These are phyloP conservation scores for Azemiops feae DNA, from an alignment of 2,113 vertebrate genomes.

Conservation along the genomic window DNA sequence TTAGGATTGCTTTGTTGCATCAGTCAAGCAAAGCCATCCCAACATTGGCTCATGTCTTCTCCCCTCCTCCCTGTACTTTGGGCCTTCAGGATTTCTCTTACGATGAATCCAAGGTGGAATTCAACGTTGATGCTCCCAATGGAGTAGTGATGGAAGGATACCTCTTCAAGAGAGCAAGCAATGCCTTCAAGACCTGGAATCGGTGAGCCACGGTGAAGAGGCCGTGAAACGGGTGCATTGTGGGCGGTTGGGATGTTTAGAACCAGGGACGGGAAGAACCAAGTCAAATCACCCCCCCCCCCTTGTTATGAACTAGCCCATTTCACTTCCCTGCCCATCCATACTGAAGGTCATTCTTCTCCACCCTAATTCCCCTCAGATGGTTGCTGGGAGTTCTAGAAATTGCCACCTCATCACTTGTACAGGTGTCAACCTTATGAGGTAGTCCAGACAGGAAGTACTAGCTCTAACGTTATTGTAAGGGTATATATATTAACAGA, in stretches of 20 bases:
- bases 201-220: conserved; percentile 70
- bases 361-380: neutral
- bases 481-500: neutral
- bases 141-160: conserved; percentile 99
- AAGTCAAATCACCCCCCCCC: neutral
- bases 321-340: neutral
- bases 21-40: neutral
- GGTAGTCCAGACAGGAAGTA: neutral
- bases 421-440: neutral
- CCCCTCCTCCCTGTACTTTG: neutral
- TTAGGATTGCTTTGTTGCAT: neutral
- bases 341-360: neutral
- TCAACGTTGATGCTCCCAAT: conserved; percentile 90
- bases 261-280: neutral
- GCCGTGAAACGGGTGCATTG: neutral
- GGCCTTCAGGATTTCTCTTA: conserved; percentile 86
- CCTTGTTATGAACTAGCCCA: neutral
- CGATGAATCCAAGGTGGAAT: conserved; percentile 90
- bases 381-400: neutral
- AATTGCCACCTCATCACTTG: neutral
- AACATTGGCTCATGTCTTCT: accelerated
- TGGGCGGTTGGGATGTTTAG: neutral
- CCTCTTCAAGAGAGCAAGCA: conserved; percentile 98
- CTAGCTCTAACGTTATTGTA: neutral
- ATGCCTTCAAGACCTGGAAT: conserved; percentile 98